Percentiles rank a stretch among this genome's conserved stretches.
phyloP scores from a whole-genome alignment of 2,113 vertebrate genomes.

The Varanus komodoensis region DNA sequence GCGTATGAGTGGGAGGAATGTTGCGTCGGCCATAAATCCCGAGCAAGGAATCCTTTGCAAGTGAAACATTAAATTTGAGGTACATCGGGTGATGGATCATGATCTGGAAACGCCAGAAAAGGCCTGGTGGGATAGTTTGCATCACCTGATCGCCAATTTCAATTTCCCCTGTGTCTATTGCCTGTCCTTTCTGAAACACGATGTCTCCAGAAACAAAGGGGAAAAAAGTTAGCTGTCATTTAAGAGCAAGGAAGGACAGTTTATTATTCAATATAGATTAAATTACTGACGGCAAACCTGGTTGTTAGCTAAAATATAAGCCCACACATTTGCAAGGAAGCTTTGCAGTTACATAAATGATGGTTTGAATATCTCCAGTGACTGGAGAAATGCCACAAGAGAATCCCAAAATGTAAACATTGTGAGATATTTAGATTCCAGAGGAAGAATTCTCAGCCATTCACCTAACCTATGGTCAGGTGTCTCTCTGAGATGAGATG shows the following conservation, averaged over 20 bases:
- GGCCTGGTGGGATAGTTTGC: constrained; percentile 93
- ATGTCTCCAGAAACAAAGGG: constrained; percentile 71
- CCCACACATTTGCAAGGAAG: neutral
- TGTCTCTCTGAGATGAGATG: neutral
- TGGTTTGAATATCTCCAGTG: neutral
- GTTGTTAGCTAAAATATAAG: neutral
- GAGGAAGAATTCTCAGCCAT: neutral
- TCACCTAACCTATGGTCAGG: neutral
- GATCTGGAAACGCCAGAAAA: constrained; percentile 98
- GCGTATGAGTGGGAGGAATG: constrained; percentile 97
- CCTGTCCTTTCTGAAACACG: constrained; percentile 88
- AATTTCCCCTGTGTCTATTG: constrained; percentile 94
- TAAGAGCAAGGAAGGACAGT: neutral
- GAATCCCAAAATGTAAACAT: too few relatives aligned
- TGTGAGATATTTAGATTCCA: too few relatives aligned
- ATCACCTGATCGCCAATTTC: constrained; percentile 92
- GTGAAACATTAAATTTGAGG: constrained; percentile 96
- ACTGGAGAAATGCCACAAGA: neutral
- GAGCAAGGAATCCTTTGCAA: constrained; percentile 93
- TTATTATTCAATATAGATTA: rapidly evolving
- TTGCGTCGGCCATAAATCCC: constrained; percentile 98
- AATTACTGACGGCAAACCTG: neutral
- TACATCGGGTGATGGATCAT: constrained; percentile 95
- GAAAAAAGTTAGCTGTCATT: constrained; percentile 35
- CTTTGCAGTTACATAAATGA: neutral